Evolutionary conservation across 64 coral and sea anemone species (phyloP).

Genomic region (Dendrophyllia cribrosa): DNA sequence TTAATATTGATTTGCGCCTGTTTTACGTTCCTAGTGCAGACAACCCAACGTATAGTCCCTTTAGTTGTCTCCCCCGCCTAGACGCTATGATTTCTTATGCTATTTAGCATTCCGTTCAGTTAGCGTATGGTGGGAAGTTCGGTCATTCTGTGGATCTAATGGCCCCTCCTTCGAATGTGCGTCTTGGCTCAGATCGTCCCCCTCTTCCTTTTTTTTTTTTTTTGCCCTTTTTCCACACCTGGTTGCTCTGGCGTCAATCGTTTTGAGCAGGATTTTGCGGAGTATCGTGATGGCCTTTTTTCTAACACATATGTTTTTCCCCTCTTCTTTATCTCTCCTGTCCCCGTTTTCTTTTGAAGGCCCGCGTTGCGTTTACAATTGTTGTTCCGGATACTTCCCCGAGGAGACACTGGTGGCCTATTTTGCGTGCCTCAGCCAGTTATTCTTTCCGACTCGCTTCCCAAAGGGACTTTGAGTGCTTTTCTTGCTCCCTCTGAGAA

Average conservation of each 20-base stretch:
- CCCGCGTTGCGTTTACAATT: background rate
- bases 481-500: background rate
- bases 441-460: background rate
- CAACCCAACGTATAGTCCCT: background rate
- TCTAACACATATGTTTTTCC: background rate
- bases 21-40: background rate
- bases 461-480: background rate
- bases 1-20: background rate
- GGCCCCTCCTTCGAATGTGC: background rate
- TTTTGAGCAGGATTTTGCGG: background rate
- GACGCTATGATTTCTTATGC: background rate
- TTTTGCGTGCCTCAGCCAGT: too few species aligned
- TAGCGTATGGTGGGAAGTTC: background rate
- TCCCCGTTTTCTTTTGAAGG: background rate
- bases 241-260: background rate
- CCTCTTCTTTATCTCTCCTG: background rate
- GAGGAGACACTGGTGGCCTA: background rate
- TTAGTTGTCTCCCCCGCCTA: background rate
- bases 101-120: background rate
- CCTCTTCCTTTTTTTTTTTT: background rate
- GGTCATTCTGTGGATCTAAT: conserved; percentile 2
- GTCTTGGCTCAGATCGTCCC: background rate
- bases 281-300: background rate
- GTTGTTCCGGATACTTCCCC: background rate
- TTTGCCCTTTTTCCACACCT: background rate